Percentiles rank a stretch among this genome's conserved stretches.
phyloP scores from a whole-genome alignment of 2,888 invertebrate species.

The Lithophane leautieri region DNA sequence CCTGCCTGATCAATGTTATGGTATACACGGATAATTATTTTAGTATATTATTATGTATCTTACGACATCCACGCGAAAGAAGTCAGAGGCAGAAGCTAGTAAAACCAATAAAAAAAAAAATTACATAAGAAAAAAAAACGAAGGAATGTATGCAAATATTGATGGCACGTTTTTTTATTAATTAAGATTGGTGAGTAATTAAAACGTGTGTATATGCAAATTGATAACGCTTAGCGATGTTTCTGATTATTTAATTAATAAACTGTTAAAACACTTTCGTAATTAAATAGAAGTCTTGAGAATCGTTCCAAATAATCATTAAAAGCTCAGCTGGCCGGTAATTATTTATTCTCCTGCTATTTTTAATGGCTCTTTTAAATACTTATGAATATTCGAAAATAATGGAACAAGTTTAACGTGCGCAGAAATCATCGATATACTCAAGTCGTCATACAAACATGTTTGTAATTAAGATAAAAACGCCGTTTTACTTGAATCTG shows the following conservation, averaged over 20 bases:
- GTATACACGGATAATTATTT: too few relatives aligned
- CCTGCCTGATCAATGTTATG: too few relatives aligned
- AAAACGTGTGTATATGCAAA: slow-evolving; percentile 47
- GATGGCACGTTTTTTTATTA: slow-evolving; percentile 12
- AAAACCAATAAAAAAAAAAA: slow-evolving; percentile 6
- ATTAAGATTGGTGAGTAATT: slow-evolving; percentile 23
- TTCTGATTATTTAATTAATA: slow-evolving; percentile 46
- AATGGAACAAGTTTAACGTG: slow-evolving; percentile 13
- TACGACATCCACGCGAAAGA: neutral
- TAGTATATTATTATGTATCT: neutral
- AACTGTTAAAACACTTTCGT: slow-evolving; percentile 35
- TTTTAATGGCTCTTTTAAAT: slow-evolving; percentile 16
- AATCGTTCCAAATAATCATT: slow-evolving; percentile 32
- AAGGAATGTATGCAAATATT: slow-evolving; percentile 27
- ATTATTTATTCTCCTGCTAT: slow-evolving; percentile 44
- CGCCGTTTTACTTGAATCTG: slow-evolving; percentile 5
- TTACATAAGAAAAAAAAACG: slow-evolving; percentile 8
- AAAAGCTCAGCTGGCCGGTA: slow-evolving; percentile 8
- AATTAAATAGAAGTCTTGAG: slow-evolving; percentile 44
- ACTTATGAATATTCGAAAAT: slow-evolving; percentile 12
- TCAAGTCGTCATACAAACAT: slow-evolving; percentile 12
- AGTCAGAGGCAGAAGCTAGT: neutral
- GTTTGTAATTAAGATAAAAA: slow-evolving; percentile 17
- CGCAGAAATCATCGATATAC: neutral
- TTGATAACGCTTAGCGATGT: slow-evolving; percentile 14